phyloP scores from a whole-genome alignment of 2,888 invertebrate genomes.

The Caenorhabditis sinica region DNA sequence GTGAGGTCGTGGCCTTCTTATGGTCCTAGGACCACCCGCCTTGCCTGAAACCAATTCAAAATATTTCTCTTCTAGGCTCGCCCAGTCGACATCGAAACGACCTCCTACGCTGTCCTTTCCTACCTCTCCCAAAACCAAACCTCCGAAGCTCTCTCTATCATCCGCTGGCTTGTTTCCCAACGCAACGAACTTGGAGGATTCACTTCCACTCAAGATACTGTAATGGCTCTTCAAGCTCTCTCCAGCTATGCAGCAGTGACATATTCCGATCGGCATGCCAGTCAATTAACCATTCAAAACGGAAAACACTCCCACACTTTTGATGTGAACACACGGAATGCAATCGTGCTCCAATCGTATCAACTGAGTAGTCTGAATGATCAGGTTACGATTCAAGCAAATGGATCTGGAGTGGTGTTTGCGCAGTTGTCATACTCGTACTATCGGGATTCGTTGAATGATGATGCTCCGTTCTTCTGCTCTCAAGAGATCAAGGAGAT shows the following conservation, averaged over 20 bases:
- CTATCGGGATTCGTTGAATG: conserved; percentile 87
- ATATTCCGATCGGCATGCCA: conserved; percentile 85
- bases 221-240: conserved; percentile 88
- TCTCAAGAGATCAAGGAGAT: conserved; percentile 79
- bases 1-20: no score
- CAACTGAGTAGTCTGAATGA: conserved; percentile 76
- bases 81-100: conserved; percentile 91
- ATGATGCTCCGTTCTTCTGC: conserved; percentile 82
- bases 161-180: conserved; percentile 89
- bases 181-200: conserved; percentile 89
- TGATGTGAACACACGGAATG: conserved; percentile 75
- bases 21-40: no score
- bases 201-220: conserved; percentile 89
- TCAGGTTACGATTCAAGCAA: conserved; percentile 88
- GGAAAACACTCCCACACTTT: conserved; percentile 84
- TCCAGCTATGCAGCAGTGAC: conserved; percentile 88
- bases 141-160: conserved; percentile 83
- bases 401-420: conserved; percentile 89
- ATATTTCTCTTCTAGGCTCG: conserved; percentile 86
- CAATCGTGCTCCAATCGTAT: conserved; percentile 88
- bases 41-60: no score
- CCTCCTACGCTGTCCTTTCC: conserved; percentile 92
- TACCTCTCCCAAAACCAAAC: conserved; percentile 54
- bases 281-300: conserved; percentile 86
- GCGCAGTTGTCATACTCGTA: conserved; percentile 89